These are phyloP conservation scores for Dasyprocta punctata DNA, from an alignment of 2,113 vertebrate genomes.

Conservation along the genomic window DNA sequence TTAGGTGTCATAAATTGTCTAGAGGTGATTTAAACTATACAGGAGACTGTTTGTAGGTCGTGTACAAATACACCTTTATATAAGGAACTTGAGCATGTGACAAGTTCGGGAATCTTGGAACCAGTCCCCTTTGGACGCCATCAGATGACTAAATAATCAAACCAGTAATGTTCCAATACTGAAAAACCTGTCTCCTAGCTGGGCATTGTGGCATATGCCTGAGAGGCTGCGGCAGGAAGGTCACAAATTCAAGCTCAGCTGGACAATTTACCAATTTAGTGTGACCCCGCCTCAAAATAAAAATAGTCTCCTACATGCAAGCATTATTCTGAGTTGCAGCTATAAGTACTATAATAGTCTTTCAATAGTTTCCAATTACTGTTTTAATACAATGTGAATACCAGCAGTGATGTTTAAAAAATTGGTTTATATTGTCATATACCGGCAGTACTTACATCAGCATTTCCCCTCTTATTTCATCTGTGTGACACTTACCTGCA, in stretches of 20 bases:
- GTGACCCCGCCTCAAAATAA: neutral
- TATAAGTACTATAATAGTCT: neutral
- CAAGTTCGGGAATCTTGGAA: neutral
- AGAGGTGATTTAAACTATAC: neutral
- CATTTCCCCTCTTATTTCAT: neutral
- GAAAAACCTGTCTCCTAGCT: neutral
- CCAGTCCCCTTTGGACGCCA: neutral
- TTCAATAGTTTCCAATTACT: neutral
- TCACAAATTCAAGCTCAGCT: neutral
- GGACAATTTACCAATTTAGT: neutral
- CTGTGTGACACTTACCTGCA: neutral
- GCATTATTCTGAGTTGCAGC: neutral
- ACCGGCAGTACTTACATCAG: neutral
- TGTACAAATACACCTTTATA: neutral
- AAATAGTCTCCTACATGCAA: neutral
- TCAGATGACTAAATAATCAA: neutral
- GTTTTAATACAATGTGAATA: neutral
- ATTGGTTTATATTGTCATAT: rapidly evolving
- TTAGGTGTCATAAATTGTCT: neutral
- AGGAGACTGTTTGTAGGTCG: neutral
- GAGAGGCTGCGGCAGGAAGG: neutral
- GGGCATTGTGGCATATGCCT: neutral
- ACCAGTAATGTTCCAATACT: neutral
- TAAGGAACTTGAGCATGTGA: neutral
- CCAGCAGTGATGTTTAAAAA: neutral